phyloP scores from a whole-genome alignment of 2,888 invertebrate species.

The Saturnia japonica region DNA sequence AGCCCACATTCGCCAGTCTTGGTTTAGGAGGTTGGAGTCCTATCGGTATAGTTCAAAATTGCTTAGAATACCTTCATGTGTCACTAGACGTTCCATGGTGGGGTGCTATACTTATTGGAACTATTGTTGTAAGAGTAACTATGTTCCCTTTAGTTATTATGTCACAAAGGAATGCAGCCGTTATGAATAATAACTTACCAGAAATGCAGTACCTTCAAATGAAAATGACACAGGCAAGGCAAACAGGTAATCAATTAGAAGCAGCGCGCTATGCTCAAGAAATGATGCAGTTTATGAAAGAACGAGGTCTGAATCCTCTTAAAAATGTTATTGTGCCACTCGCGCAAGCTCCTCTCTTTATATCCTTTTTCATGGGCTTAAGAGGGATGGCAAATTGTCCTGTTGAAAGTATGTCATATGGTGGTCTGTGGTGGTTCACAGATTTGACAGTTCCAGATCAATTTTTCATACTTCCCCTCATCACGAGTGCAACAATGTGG shows the following conservation, averaged over 20 bases:
- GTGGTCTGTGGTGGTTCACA: slow-evolving; percentile 95
- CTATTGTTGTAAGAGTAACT: slow-evolving; percentile 86
- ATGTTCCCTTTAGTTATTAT: slow-evolving; percentile 94
- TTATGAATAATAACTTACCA: slow-evolving; percentile 93
- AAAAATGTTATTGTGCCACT: slow-evolving; percentile 90
- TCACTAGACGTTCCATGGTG: slow-evolving; percentile 95
- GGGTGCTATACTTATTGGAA: slow-evolving; percentile 92
- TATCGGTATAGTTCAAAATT: slow-evolving; percentile 89
- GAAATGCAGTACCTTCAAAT: slow-evolving; percentile 90
- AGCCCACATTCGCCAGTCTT: slow-evolving; percentile 89
- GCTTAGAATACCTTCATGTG: slow-evolving; percentile 92
- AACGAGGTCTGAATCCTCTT: slow-evolving; percentile 89
- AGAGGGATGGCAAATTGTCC: slow-evolving; percentile 94
- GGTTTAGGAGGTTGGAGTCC: slow-evolving; percentile 94
- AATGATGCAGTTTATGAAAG: slow-evolving; percentile 90
- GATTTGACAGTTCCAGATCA: slow-evolving; percentile 97
- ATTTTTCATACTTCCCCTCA: slow-evolving; percentile 90
- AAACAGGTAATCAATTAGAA: slow-evolving; percentile 90
- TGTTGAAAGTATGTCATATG: slow-evolving; percentile 93
- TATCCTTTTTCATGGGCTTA: slow-evolving; percentile 95
- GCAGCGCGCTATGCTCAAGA: slow-evolving; percentile 89
- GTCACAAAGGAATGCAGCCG: slow-evolving; percentile 90
- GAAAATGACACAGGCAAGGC: slow-evolving; percentile 93
- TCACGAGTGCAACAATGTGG: slow-evolving; percentile 92
- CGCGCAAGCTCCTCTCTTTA: slow-evolving; percentile 93